Conservation (phyloP, 2,797 vertebrate species). For the Sparus aurata region DNA sequence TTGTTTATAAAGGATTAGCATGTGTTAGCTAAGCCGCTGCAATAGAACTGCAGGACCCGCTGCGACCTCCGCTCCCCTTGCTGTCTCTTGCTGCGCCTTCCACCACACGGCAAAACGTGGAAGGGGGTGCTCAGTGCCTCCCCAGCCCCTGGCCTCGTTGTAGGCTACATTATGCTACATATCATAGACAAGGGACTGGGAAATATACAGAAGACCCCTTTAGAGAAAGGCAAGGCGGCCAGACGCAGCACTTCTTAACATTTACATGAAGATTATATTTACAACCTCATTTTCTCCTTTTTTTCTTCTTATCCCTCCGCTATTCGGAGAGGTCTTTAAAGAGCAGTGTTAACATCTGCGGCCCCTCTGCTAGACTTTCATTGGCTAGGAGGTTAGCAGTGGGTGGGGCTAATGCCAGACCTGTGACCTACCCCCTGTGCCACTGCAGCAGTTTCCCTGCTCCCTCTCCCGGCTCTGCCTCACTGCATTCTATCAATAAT, state of each 20-base stretch:
- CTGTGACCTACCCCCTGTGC: conserved; percentile 40
- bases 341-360: conserved; percentile 87
- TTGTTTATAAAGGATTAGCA: conserved; percentile 45
- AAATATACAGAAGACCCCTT: conserved; percentile 37
- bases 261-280: conserved; percentile 89
- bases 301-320: conserved; percentile 66
- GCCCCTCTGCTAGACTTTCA: conserved; percentile 78
- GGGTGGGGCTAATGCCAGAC: conserved; percentile 37
- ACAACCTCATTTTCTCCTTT: conserved; percentile 84
- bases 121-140: conserved; percentile 31
- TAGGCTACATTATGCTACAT: conserved; percentile 71
- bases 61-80: conserved; percentile 76
- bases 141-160: conserved; percentile 37
- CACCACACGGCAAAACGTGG: conserved; percentile 55
- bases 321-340: conserved; percentile 79
- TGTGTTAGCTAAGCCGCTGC: conserved; percentile 81
- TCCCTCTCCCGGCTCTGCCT: conserved; percentile 79
- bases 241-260: conserved; percentile 79
- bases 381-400: conserved; percentile 53
- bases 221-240: conserved; percentile 65
- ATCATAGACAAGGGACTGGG: conserved; percentile 48
- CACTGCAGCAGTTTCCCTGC: conserved; percentile 70
- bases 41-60: conserved; percentile 88
- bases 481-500: conserved; percentile 89
- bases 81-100: conserved; percentile 82